Percentiles rank a stretch among this genome's conserved stretches.
phyloP scores from a whole-genome alignment of 2,888 invertebrate species.

The Periphyllus acericola region DNA sequence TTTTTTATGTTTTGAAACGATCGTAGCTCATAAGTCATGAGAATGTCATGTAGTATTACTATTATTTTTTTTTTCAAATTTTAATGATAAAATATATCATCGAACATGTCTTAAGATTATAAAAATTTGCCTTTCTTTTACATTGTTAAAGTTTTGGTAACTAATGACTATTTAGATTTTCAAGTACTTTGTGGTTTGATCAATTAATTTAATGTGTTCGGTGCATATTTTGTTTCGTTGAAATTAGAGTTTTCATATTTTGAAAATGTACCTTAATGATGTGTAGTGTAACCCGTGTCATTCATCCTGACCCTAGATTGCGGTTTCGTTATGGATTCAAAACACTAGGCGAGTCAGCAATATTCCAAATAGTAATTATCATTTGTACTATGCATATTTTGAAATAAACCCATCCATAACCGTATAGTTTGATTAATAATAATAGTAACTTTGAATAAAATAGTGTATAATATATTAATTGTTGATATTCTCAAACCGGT shows the following conservation, averaged over 20 bases:
- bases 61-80: too few species aligned
- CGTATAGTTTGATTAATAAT: neutral
- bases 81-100: too few species aligned
- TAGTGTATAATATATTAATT: too few species aligned
- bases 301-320: neutral
- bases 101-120: too few species aligned
- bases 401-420: neutral
- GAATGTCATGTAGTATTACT: too few species aligned
- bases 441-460: neutral
- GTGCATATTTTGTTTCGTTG: neutral
- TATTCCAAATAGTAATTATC: neutral
- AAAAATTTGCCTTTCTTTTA: neutral
- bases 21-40: too few species aligned
- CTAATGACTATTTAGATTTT: neutral
- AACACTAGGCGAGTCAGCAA: neutral
- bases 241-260: neutral
- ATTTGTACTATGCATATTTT: neutral
- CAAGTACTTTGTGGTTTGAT: neutral
- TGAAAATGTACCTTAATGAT: neutral
- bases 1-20: too few species aligned
- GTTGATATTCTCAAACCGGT: neutral
- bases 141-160: neutral
- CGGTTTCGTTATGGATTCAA: neutral
- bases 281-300: neutral
- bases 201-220: neutral